Evolutionary conservation across 2,888 invertebrate genomes (phyloP).

Genomic region (Neoscelio sp.): DNA sequence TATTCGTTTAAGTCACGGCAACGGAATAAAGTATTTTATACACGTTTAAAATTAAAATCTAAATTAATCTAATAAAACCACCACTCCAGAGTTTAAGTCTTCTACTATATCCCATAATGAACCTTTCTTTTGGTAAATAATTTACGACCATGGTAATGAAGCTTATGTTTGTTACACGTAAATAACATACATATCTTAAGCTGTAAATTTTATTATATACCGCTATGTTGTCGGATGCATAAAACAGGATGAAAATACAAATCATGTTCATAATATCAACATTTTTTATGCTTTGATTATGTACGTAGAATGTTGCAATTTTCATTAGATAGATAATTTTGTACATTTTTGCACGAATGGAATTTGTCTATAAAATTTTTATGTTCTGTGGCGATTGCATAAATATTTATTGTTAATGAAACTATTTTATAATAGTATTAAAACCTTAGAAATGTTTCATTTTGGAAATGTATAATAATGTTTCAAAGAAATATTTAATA

Average conservation of each 20-base stretch:
- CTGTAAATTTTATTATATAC: slow-evolving; percentile 41
- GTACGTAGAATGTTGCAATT: slow-evolving; percentile 31
- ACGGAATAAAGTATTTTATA: slow-evolving; percentile 20
- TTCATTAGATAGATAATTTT: slow-evolving; percentile 5
- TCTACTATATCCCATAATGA: slow-evolving; percentile 28
- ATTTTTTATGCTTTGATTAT: slow-evolving; percentile 40
- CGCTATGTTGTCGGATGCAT: slow-evolving; percentile 20
- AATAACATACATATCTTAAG: slow-evolving; percentile 51
- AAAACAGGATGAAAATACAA: slow-evolving; percentile 46
- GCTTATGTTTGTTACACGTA: slow-evolving; percentile 46
- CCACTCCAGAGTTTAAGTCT: slow-evolving; percentile 25
- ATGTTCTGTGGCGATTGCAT: slow-evolving; percentile 7
- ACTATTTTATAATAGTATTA: slow-evolving; percentile 18
- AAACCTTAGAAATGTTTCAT: slow-evolving; percentile 39
- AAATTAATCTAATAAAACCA: slow-evolving; percentile 48
- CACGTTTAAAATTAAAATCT: slow-evolving; percentile 18
- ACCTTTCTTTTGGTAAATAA: slow-evolving; percentile 48
- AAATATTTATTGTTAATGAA: slow-evolving; percentile 31
- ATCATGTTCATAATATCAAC: slow-evolving; percentile 48
- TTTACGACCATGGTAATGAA: slow-evolving; percentile 54
- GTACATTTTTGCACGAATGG: slow-evolving; percentile 25
- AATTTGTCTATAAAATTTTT: slow-evolving; percentile 27
- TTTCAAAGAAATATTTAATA: too few species aligned
- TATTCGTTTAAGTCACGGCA: not conserved
- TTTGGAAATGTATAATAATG: too few species aligned